Evolutionary conservation across 2,797 vertebrate species (phyloP).

Genomic region (Lacerta agilis): DNA sequence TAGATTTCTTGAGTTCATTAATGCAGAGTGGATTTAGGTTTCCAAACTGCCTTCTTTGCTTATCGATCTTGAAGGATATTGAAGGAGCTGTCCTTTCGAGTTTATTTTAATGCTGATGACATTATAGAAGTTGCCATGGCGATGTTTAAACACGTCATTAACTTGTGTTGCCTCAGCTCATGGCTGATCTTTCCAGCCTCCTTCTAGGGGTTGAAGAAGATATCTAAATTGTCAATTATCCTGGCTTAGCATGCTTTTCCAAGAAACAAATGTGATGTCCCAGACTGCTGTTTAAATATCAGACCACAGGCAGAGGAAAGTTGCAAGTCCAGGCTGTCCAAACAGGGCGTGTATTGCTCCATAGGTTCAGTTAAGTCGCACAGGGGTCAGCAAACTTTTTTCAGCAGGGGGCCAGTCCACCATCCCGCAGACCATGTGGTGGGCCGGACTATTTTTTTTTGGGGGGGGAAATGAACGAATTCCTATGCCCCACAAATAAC

Average conservation of each 20-base stretch:
- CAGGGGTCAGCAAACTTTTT: not conserved
- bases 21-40: slow-evolving; percentile 14
- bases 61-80: not conserved
- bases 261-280: not conserved
- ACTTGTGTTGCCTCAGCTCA: slow-evolving; percentile 11
- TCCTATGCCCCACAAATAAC: too few species aligned
- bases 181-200: not conserved
- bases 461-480: too few species aligned
- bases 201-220: slow-evolving; percentile 11
- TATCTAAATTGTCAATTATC: not conserved
- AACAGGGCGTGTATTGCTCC: too few species aligned
- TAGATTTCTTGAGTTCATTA: not conserved
- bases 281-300: not conserved
- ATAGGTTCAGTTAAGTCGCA: too few species aligned
- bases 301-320: not conserved
- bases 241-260: not conserved
- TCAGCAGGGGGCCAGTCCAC: too few species aligned
- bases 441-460: too few species aligned
- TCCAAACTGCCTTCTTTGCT: not conserved
- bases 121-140: slow-evolving; percentile 24
- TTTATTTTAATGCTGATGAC: slow-evolving; percentile 26
- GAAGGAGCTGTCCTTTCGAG: not conserved
- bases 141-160: slow-evolving; percentile 17
- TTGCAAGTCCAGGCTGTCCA: not conserved
- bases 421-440: too few species aligned